phyloP scores from a whole-genome alignment of 2,888 invertebrate species.

The Bombyx huttoni region DNA sequence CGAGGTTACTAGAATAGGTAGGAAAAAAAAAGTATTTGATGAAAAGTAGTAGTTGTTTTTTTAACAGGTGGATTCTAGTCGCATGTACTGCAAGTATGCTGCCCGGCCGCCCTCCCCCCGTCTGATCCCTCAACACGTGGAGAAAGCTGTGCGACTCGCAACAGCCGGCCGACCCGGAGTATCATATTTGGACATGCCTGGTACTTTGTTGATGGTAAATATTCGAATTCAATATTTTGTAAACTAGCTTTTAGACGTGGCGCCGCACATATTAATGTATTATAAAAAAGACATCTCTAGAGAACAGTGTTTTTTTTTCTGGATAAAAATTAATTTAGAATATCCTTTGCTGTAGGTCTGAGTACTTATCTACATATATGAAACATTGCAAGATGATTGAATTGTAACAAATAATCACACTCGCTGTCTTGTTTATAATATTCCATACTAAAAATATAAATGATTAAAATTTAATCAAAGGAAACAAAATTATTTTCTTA shows the following conservation, averaged over 20 bases:
- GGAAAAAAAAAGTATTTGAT: too few relatives aligned
- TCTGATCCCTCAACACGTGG: constrained; percentile 90
- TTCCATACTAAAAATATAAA: too few relatives aligned
- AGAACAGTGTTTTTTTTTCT: too few relatives aligned
- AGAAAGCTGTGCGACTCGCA: constrained; percentile 89
- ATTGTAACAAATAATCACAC: too few relatives aligned
- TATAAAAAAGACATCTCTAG: neutral
- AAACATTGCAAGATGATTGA: too few relatives aligned
- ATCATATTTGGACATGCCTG: constrained; percentile 92
- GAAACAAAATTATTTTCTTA: neutral
- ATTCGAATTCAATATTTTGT: neutral
- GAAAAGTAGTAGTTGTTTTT: too few relatives aligned
- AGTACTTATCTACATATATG: too few relatives aligned
- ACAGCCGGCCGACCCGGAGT: constrained; percentile 92
- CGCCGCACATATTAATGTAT: neutral
- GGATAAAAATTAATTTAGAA: too few relatives aligned
- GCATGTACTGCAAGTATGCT: constrained; percentile 93
- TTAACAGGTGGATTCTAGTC: constrained; percentile 80
- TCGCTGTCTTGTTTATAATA: too few relatives aligned
- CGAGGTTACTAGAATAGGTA: too few relatives aligned
- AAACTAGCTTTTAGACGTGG: neutral
- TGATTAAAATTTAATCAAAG: too few relatives aligned
- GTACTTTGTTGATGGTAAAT: constrained; percentile 78
- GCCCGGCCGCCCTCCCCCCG: constrained; percentile 87
- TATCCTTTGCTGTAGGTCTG: too few relatives aligned